Evolutionary conservation across 2,888 invertebrate genomes (phyloP), one percentile per base, ranked within the genome.

Genomic region (Drosophila imparisetae): DNA sequence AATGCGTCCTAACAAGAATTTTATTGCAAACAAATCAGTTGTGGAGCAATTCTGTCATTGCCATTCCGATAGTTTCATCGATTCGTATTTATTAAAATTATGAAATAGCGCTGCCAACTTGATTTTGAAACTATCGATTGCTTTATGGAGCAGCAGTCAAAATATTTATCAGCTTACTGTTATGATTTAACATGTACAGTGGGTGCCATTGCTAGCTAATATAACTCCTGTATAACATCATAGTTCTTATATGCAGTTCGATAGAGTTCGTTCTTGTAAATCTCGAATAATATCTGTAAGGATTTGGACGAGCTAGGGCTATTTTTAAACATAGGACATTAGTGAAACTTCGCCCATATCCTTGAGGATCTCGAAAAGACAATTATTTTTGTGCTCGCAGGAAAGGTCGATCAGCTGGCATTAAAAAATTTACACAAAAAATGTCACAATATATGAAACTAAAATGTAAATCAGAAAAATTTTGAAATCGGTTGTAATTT

Each of bases 11-110:
- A 67, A 77, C 58, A 81, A 72, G 58, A 52, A 36, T 77, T 77
- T 77, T 78, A 55, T 62, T 53, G 81, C 72, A 78, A 78, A 78
- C 77, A 78, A 78, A 81, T 78, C 78, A 77, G 78, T 78, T 77
- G 81, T 62, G 76, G 66, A 77, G 76, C 80, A 66, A 73, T 70
- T 64, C 63, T 64, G n/a, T 1, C 27, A 75, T 61, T 75, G 60
- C 60, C 70, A 67, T 76, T 76, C 65, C 78, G 78, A 80, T 80
- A 71, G 49, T 15, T 13, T 18, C 10, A 57, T 75, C 75, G 80
- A 78, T 75, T 50, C 29, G 27, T 48, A 15, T 24, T 11, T 36
- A 27, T 40, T 52, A n/a, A 3, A 42, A 58, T n/a, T 18, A 27
- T 4, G 7, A 30, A 6, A 10, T 1, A 29, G 62, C 5, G 13